Evolutionary conservation across 2,113 vertebrate species (phyloP).

Genomic region (Drymodes brunneopygia): DNA sequence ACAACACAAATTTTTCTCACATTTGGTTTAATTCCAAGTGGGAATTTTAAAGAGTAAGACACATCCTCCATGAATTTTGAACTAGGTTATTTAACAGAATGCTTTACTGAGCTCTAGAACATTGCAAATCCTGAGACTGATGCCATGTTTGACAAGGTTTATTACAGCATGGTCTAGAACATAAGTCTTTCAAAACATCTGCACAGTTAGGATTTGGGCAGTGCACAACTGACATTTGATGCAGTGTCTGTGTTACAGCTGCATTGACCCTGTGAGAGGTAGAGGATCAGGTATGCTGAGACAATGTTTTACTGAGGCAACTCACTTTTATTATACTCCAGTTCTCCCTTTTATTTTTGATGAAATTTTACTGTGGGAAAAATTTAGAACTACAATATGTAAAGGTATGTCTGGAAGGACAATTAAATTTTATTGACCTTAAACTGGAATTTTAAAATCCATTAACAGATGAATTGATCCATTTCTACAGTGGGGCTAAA

Average conservation of each 20-base stretch:
- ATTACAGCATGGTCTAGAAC: background rate
- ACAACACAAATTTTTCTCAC: background rate
- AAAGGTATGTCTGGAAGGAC: background rate
- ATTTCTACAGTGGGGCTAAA: background rate
- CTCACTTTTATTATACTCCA: background rate
- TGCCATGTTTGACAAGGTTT: background rate
- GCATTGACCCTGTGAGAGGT: background rate
- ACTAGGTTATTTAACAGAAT: background rate
- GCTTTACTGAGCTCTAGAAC: background rate
- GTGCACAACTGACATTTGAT: fast-evolving
- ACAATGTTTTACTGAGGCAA: background rate
- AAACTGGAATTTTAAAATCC: background rate
- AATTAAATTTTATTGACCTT: background rate
- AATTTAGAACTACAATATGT: background rate
- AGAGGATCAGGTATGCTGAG: background rate
- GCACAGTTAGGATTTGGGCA: background rate
- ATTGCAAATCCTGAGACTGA: background rate
- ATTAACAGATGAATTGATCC: background rate
- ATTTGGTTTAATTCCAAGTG: background rate
- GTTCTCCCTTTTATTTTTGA: background rate
- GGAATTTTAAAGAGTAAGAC: background rate
- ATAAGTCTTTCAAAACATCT: background rate
- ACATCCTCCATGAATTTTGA: background rate
- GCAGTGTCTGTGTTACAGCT: background rate
- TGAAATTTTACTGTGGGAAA: background rate